Percentiles rank a stretch among this genome's conserved stretches.
Evolutionary conservation across 2,797 vertebrate species (phyloP).

Genomic region (Rhinatrema bivittatum): DNA sequence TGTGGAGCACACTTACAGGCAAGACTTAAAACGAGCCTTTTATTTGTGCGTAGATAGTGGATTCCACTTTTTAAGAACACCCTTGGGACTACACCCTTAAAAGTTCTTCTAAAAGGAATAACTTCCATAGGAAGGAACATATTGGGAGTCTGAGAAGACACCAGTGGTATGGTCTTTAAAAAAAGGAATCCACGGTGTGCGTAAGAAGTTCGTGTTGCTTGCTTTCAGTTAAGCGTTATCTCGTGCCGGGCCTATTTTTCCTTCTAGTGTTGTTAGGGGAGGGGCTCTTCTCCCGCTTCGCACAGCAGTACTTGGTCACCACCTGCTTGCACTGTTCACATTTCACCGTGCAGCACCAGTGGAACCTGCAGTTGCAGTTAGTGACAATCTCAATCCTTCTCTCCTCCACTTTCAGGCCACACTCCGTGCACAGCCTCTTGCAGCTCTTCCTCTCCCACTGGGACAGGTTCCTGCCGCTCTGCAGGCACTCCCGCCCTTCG

Average conservation of each 20-base stretch:
- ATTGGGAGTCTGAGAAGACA: too few species aligned
- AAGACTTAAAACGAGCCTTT: too few species aligned
- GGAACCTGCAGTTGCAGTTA: slow-evolving; percentile 94
- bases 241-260: slow-evolving; percentile 41
- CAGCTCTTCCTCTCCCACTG: slow-evolving; percentile 79
- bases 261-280: slow-evolving; percentile 49
- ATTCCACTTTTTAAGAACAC: too few species aligned
- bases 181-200: too few species aligned
- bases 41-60: too few species aligned
- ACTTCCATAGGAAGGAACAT: too few species aligned
- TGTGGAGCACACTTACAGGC: too few species aligned
- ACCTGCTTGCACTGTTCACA: slow-evolving; percentile 80
- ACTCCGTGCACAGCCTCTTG: slow-evolving; percentile 77
- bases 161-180: too few species aligned
- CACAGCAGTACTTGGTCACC: slow-evolving; percentile 80
- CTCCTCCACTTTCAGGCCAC: slow-evolving; percentile 80
- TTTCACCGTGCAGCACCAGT: slow-evolving; percentile 92
- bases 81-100: too few species aligned
- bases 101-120: too few species aligned
- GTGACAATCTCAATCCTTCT: slow-evolving; percentile 64
- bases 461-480: slow-evolving; percentile 59
- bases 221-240: too few species aligned
- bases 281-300: slow-evolving; percentile 32
- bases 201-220: too few species aligned
- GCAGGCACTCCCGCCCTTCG: slow-evolving; percentile 85